Base-by-base conservation (phyloP, 2,888 invertebrate species). In the Mesochorus sp. region DNA sequence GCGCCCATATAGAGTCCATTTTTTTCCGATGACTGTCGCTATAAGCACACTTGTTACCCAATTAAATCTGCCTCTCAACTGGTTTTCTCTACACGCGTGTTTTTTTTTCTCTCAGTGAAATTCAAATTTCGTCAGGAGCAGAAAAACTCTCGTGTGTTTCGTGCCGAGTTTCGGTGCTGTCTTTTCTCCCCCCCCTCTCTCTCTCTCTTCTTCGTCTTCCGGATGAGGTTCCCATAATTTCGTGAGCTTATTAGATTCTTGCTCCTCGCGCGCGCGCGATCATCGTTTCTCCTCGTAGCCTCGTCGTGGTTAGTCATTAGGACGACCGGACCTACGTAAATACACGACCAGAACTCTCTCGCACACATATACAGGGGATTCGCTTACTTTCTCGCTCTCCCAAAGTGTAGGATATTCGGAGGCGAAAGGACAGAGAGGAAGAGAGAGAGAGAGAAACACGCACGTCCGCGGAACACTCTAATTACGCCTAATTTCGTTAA, bases 401-500 rank as follows among this genome's bases (percentile, higher is more conserved):
- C 14, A 49, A 51, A 64, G 49, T 2, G 31, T 55, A 49, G 26
- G 37, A 70, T 70, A 70, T 39, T 49, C 37, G 70, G 19, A 49
- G 44, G 28, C n/a, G 34, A 44, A 39, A 47, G 53, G 3, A 26
- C 37, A 51, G n/a, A 21, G 37, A 26, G 14, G 17, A 44, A 24
- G 24, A 57, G 21, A 17, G 37, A 24, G 47, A 21, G 49, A 39
- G 57, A 64, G 55, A 55, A 14, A 79, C 66, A 53, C 71, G 53
- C 64, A 53, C 70, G 61, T 67, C 71, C 72, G 75, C 76, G 71
- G 76, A 71, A 74, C 78, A 87, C 88, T 89, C 89, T 89, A 89
- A 90, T 89, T 89, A 89, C 88, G 85, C 84, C 88, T 89, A 89
- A 90, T 90, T 90, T 89, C 64, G 87, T 89, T 90, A 90, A 90